phyloP scores from a whole-genome alignment of 2,113 vertebrate genomes.

The Brienomyrus longianalis region DNA sequence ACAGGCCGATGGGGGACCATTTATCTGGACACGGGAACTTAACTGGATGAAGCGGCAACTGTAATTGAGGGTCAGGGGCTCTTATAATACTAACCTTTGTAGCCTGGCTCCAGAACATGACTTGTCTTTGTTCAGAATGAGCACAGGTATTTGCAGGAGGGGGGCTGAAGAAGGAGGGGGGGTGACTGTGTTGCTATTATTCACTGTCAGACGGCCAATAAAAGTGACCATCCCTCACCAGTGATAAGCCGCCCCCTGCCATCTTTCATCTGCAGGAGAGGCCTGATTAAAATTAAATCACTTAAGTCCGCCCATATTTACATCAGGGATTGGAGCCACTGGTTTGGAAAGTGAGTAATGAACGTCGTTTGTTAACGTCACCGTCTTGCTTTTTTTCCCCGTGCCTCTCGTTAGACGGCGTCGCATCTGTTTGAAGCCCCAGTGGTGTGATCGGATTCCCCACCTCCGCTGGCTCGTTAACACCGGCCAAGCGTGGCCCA shows the following conservation, averaged over 20 bases:
- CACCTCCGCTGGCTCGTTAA: constrained; percentile 55
- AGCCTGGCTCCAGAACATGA: not conserved
- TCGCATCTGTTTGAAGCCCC: constrained; percentile 40
- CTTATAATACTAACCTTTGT: not conserved
- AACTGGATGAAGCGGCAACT: not conserved
- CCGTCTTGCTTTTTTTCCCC: constrained; percentile 47
- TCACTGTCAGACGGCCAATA: constrained; percentile 42
- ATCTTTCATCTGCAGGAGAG: constrained; percentile 38
- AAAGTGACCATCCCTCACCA: constrained; percentile 32
- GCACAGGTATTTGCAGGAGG: not conserved
- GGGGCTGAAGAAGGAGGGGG: constrained; percentile 25
- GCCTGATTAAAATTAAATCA: constrained; percentile 49
- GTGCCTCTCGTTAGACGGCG: constrained; percentile 33
- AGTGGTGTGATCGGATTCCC: constrained; percentile 69
- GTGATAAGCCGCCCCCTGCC: constrained; percentile 23
- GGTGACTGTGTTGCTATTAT: constrained; percentile 29
- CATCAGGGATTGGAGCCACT: constrained; percentile 50
- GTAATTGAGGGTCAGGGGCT: not conserved
- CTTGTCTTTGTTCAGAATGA: not conserved
- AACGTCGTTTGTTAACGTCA: constrained; percentile 68
- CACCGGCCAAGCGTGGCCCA: constrained; percentile 49
- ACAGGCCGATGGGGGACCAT: not conserved
- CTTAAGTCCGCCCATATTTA: constrained; percentile 45
- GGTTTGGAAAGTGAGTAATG: constrained; percentile 66
- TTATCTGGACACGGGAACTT: not conserved